Conservation (phyloP, 2,797 vertebrate genomes). For the Antennarius maculatus region DNA sequence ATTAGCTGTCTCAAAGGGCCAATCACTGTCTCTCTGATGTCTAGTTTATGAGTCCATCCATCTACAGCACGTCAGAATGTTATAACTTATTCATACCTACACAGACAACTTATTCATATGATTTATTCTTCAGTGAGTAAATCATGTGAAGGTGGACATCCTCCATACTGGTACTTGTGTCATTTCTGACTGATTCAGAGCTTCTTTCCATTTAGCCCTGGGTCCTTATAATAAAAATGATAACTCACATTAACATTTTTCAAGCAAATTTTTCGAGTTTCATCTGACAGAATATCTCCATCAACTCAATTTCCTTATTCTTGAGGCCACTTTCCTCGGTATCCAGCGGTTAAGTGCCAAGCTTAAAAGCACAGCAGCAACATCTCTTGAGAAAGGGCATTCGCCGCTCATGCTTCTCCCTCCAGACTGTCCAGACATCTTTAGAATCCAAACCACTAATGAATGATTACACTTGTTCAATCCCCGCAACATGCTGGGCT, state of each 20-base stretch:
- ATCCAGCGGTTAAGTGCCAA: no score
- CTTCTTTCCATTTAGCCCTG: conserved; percentile 31
- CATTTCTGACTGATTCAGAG: conserved; percentile 22
- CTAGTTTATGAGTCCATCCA: conserved; percentile 41
- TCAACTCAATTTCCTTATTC: no score
- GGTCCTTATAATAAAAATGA: conserved; percentile 35
- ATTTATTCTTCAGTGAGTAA: conserved; percentile 39
- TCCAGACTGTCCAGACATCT: no score
- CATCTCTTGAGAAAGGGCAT: no score
- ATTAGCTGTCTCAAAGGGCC: conserved; percentile 25
- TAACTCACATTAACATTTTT: conserved; percentile 47
- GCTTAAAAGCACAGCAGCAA: no score
- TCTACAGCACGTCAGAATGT: conserved; percentile 32
- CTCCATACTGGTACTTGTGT: conserved; percentile 32
- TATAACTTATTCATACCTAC: conserved; percentile 40
- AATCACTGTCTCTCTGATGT: conserved; percentile 36
- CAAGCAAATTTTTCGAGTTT: conserved; percentile 29
- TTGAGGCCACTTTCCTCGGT: no score
- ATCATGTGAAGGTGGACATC: conserved; percentile 11
- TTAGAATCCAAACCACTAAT: no score
- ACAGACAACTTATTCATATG: conserved; percentile 45
- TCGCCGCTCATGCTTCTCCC: no score
- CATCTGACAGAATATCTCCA: conserved; percentile 24
- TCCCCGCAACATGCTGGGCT: conserved; percentile 7
- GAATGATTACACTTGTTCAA: conserved; percentile 17